Conservation (phyloP, 2,797 vertebrate species). For the Danio jaintianensis region DNA sequence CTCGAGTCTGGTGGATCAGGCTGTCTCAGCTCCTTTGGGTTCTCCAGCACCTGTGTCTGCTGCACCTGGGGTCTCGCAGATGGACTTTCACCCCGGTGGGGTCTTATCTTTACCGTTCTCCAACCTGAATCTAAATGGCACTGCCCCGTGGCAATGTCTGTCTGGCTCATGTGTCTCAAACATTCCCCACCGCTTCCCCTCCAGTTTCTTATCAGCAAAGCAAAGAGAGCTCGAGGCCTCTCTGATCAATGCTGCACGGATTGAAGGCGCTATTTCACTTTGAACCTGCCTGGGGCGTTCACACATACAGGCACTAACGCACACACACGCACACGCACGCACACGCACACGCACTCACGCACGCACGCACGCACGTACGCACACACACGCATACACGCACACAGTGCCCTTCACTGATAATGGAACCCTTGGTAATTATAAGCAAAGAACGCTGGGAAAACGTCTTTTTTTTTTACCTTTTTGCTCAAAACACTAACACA, state of each 20-base stretch:
- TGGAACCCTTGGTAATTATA: too few relatives aligned
- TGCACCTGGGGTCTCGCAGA: slow-evolving; percentile 39
- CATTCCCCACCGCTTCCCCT: slow-evolving; percentile 17
- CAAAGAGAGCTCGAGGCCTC: background rate
- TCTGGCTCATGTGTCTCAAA: slow-evolving; percentile 27
- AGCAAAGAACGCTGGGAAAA: too few relatives aligned
- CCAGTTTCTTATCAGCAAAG: slow-evolving; percentile 36
- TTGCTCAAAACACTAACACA: too few relatives aligned
- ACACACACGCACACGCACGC: slow-evolving; percentile 17
- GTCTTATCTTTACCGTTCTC: background rate
- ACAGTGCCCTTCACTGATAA: background rate
- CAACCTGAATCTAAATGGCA: slow-evolving; percentile 19
- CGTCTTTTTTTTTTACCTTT: too few relatives aligned
- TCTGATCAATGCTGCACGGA: slow-evolving; percentile 38
- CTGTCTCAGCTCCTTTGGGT: slow-evolving; percentile 42
- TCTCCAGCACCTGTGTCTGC: slow-evolving; percentile 39
- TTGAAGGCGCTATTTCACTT: slow-evolving; percentile 8
- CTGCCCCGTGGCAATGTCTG: slow-evolving; percentile 27
- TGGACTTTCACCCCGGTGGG: slow-evolving; percentile 16
- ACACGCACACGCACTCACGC: slow-evolving; percentile 9
- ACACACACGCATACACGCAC: too few relatives aligned
- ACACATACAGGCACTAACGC: slow-evolving; percentile 9
- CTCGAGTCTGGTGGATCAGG: slow-evolving; percentile 15
- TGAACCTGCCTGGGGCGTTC: slow-evolving; percentile 18
- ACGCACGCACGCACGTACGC: too few relatives aligned